Evolutionary conservation across 2,113 vertebrate genomes (phyloP).

Genomic region (Otocyon megalotis): DNA sequence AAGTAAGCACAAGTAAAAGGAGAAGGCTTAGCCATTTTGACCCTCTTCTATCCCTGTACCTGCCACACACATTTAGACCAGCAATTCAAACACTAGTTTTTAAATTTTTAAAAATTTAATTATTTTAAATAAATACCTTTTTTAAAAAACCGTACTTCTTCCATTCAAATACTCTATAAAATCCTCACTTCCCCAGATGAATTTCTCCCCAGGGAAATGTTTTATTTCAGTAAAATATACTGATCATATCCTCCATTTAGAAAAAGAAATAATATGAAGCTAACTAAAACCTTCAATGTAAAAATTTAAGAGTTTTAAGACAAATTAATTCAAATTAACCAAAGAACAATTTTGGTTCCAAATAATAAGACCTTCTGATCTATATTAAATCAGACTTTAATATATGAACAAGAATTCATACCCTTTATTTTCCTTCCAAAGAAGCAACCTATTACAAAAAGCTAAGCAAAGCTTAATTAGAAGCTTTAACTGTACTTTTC

Average conservation of each 20-base stretch:
- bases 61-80: slow-evolving; percentile 13
- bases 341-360: background rate
- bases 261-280: background rate
- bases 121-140: background rate
- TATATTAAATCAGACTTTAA: background rate
- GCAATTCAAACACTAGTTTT: slow-evolving; percentile 16
- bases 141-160: background rate
- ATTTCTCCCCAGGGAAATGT: background rate
- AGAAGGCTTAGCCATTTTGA: background rate
- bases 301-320: slow-evolving; percentile 31
- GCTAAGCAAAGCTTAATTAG: background rate
- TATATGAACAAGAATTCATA: background rate
- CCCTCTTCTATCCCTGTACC: background rate
- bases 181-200: background rate
- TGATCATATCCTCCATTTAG: background rate
- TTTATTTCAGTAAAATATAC: background rate
- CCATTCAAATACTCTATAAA: slow-evolving; percentile 32
- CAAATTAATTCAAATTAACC: slow-evolving; percentile 14
- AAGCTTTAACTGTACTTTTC: background rate
- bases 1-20: background rate
- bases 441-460: slow-evolving; percentile 5
- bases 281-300: slow-evolving; percentile 22
- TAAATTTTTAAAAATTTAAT: background rate
- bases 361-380: background rate
- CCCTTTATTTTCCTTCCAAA: background rate